Percentiles rank a stretch among this genome's conserved stretches.
phyloP scores from a whole-genome alignment of 2,888 invertebrate species.

The Dioctria rufipes region DNA sequence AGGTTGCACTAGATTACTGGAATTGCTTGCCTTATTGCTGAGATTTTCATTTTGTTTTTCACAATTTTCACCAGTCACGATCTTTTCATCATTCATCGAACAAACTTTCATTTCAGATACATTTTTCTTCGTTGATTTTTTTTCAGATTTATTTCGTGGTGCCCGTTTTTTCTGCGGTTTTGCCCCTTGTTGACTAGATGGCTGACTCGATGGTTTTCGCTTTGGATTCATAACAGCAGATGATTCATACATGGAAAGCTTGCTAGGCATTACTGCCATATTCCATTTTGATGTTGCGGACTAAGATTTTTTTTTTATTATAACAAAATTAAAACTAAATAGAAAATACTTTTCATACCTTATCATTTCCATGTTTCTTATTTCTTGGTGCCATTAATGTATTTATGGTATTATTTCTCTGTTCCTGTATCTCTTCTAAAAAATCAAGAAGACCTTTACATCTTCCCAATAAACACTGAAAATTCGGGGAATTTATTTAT shows the following conservation, averaged over 20 bases:
- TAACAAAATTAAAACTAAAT: neutral
- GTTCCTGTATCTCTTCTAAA: constrained; percentile 22
- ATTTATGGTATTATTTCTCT: neutral
- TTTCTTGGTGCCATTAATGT: neutral
- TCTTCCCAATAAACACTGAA: constrained; percentile 43
- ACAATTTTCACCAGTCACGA: neutral
- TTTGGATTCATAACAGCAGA: neutral
- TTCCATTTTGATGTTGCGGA: neutral
- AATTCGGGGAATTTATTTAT: neutral
- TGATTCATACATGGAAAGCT: constrained; percentile 55
- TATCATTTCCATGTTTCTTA: neutral
- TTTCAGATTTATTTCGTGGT: neutral
- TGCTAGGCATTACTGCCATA: neutral
- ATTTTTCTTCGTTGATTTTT: neutral
- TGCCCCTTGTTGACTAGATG: neutral
- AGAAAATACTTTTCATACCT: neutral
- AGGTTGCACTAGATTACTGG: neutral
- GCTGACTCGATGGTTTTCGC: neutral
- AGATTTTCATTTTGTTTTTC: neutral
- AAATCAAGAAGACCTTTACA: constrained; percentile 26
- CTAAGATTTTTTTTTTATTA: neutral
- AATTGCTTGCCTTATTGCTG: neutral
- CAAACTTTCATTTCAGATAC: neutral
- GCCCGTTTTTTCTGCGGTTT: neutral
- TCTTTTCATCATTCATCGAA: neutral